Evolutionary conservation across 1,140 invertebrate species (phyloP), one percentile per base, ranked within the genome.

Genomic region (Heliconius melpomene): DNA sequence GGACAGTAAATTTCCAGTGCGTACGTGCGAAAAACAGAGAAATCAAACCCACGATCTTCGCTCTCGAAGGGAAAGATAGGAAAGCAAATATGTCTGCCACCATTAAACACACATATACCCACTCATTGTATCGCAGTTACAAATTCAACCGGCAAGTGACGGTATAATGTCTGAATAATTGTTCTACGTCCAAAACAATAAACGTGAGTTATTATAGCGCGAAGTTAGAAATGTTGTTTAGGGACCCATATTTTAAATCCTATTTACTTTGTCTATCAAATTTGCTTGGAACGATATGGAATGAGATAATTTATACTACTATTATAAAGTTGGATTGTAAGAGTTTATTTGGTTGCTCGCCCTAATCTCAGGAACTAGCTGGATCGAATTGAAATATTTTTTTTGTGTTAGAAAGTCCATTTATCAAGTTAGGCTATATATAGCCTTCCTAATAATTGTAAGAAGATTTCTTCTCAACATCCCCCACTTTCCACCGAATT

Each of bases 121-220:
- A 20, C 32, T 36, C 74, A 75, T 75, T 75, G 26, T 75, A 20
- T 13, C 13, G 74, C 29, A 23, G 46, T 20, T 60, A 66, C 66
- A 46, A 75, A 66, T 74, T 66, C 1, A 16, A 75, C 52, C 32
- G 50, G 74, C 32, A 75, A 60, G 66, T 60, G 74, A 75, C 20
- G 57, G 74, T 66, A 66, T 36, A 66, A 75, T 66, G 32, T 32
- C 18, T 60, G 74, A 66, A 75, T 75, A 75, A 75, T 36, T 66
- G 7, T 29, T 66, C 54, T 40, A 66, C 40, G n/a, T 18, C 74
- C 74, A 7, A 66, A 60, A 66, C 74, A 75, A 75, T 72, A 72
- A 72, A n/a, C 32, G 71, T 72, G 38, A 72, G 11, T 38, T 66
- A 66, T 66, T 11, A 66, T 66, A 66, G 23, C 23, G 13, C 26